Evolutionary conservation across 2,797 vertebrate genomes (phyloP).

Genomic region (Notamacropus eugenii): DNA sequence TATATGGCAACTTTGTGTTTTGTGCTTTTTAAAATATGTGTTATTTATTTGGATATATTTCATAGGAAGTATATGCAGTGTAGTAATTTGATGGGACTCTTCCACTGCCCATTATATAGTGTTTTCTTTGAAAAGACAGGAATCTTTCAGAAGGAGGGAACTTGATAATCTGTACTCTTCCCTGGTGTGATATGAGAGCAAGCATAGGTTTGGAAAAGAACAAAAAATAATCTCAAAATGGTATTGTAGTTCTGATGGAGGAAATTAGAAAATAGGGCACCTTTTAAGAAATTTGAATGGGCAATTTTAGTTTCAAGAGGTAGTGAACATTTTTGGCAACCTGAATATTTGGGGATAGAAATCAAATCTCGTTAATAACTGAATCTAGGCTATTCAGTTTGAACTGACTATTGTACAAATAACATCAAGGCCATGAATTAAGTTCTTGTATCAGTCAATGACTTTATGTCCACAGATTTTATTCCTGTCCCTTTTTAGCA

Average conservation of each 20-base stretch:
- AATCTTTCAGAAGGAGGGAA: not conserved
- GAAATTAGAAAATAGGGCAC: too few species aligned
- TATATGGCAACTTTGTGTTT: not conserved
- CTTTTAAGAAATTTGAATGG: too few species aligned
- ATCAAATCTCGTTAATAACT: not conserved
- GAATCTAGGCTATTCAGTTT: not conserved
- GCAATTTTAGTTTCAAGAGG: too few species aligned
- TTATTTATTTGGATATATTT: not conserved
- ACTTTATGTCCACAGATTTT: not conserved
- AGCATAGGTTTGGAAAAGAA: not conserved
- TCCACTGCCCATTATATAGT: not conserved
- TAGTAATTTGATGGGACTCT: not conserved
- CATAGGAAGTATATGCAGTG: not conserved
- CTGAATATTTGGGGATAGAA: not conserved
- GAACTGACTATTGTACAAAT: not conserved
- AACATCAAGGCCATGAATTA: not conserved
- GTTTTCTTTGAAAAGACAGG: not conserved
- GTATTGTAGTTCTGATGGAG: not conserved
- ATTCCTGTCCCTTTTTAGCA: not conserved
- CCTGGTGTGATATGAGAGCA: not conserved
- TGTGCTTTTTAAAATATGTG: not conserved
- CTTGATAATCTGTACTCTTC: not conserved
- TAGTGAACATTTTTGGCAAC: not conserved
- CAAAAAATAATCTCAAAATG: not conserved
- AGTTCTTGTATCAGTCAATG: not conserved